Conservation (phyloP, 2,888 invertebrate genomes). For the Tholera decimalis region DNA sequence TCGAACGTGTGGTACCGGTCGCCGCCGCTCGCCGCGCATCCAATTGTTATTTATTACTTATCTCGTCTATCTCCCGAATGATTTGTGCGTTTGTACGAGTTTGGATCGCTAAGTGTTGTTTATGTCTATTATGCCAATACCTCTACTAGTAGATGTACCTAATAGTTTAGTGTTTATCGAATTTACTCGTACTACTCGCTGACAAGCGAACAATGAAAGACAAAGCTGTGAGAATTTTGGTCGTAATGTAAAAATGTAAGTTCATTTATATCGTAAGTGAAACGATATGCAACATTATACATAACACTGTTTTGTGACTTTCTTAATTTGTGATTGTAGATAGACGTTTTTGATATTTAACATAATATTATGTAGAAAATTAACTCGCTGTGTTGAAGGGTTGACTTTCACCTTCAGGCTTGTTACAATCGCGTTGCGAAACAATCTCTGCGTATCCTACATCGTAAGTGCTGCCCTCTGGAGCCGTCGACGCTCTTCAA, state of each 20-base stretch:
- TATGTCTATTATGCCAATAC: constrained; percentile 77
- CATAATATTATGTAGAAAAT: constrained; percentile 59
- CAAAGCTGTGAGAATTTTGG: constrained; percentile 91
- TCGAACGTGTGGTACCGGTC: neutral
- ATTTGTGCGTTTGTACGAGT: constrained; percentile 66
- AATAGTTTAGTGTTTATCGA: constrained; percentile 88
- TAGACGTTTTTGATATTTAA: constrained; percentile 71
- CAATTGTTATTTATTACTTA: constrained; percentile 60
- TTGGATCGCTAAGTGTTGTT: constrained; percentile 71
- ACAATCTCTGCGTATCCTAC: constrained; percentile 33
- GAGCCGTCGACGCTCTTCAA: constrained; percentile 42
- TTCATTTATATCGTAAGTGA: constrained; percentile 86
- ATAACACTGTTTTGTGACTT: constrained; percentile 74
- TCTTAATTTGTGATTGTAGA: constrained; percentile 77
- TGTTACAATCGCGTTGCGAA: constrained; percentile 27
- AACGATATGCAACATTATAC: constrained; percentile 75
- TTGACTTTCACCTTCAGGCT: constrained; percentile 42
- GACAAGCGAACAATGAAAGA: constrained; percentile 90
- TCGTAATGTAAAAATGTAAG: constrained; percentile 89
- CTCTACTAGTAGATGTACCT: constrained; percentile 78
- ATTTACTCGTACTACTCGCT: constrained; percentile 89
- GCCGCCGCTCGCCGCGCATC: constrained; percentile 36
- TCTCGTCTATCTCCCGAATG: constrained; percentile 56
- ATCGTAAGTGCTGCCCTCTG: constrained; percentile 11
- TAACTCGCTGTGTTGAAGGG: constrained; percentile 60